Conservation (phyloP, 2,797 vertebrate genomes). For the Octomys mimax region DNA sequence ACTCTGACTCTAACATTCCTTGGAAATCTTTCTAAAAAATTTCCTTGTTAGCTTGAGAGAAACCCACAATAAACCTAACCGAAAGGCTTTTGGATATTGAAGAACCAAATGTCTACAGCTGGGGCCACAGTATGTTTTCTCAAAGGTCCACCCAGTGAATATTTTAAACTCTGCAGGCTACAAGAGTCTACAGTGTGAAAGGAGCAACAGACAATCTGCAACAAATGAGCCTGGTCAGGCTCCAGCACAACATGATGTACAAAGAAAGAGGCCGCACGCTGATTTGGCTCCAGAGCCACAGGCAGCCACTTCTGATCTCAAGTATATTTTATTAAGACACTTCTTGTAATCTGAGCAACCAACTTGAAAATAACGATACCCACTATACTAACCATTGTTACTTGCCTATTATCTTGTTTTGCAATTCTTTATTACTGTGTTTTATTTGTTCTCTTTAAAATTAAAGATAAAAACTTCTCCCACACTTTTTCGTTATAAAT, state of each 20-base stretch:
- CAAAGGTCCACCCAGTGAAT: slow-evolving; percentile 24
- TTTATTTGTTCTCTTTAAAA: too few species aligned
- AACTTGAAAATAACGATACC: too few species aligned
- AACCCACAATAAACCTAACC: background rate
- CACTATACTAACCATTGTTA: too few species aligned
- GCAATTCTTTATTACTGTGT: too few species aligned
- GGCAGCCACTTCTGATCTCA: slow-evolving; percentile 8
- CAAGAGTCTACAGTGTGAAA: background rate
- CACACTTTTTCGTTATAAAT: slow-evolving; percentile 25
- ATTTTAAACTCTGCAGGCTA: background rate
- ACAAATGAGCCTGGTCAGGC: background rate
- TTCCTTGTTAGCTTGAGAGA: background rate
- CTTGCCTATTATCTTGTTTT: too few species aligned
- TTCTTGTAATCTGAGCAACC: background rate
- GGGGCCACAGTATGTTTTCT: background rate
- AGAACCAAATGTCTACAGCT: background rate
- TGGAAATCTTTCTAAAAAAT: background rate
- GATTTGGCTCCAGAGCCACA: background rate
- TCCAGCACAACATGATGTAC: background rate
- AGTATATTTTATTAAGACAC: slow-evolving; percentile 48
- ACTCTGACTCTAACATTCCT: background rate
- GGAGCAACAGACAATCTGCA: background rate
- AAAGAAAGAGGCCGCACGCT: background rate
- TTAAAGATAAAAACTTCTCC: background rate
- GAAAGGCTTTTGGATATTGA: background rate